These are phyloP conservation scores for Dinocampus coccinellae DNA, from an alignment of 2,888 invertebrate species.

Conservation along the genomic window DNA sequence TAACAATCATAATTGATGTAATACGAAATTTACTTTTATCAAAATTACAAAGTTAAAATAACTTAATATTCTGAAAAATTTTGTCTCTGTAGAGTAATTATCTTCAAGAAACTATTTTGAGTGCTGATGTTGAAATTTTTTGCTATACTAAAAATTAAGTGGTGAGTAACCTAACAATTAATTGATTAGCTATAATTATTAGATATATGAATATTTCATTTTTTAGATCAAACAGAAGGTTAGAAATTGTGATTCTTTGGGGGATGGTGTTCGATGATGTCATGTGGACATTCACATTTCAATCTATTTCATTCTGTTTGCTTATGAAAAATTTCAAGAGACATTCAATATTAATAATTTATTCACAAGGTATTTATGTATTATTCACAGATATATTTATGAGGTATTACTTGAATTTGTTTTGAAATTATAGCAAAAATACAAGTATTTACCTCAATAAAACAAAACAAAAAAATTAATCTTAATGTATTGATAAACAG, in stretches of 20 bases:
- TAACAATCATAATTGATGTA: too few species aligned
- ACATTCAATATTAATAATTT: neutral
- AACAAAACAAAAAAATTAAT: neutral
- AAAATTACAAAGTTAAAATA: neutral
- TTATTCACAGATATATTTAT: neutral
- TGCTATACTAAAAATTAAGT: slow-evolving; percentile 42
- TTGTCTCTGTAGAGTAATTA: slow-evolving; percentile 25
- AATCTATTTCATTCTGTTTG: slow-evolving; percentile 69
- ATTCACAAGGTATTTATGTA: neutral
- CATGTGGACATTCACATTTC: slow-evolving; percentile 68
- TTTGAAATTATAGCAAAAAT: neutral
- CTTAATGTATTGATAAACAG: too few species aligned
- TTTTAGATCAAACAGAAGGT: slow-evolving; percentile 54
- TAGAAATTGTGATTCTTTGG: slow-evolving; percentile 68
- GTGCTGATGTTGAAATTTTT: slow-evolving; percentile 10
- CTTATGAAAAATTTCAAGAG: slow-evolving; percentile 55
- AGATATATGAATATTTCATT: neutral
- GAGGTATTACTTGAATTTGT: too few species aligned
- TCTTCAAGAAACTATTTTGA: slow-evolving; percentile 9
- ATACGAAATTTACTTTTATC: too few species aligned
- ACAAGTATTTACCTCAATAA: too few species aligned
- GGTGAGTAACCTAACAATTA: slow-evolving; percentile 19
- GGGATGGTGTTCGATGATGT: slow-evolving; percentile 65
- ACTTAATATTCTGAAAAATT: neutral
- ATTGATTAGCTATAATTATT: neutral